Base-by-base conservation (phyloP, 2,797 vertebrate species). In the Eulemur albifrons region DNA sequence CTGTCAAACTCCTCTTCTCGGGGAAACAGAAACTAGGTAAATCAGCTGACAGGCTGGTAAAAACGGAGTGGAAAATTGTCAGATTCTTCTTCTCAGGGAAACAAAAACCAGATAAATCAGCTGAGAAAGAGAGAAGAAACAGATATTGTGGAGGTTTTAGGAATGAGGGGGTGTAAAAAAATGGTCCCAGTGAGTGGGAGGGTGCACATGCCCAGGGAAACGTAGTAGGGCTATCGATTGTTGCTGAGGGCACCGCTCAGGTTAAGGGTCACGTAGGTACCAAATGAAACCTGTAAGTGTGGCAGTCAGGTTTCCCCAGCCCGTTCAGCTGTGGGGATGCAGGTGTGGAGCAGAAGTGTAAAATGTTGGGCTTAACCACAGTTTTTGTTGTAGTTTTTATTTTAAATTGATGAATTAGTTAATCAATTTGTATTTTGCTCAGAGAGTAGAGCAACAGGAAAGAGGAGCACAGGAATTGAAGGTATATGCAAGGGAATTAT, bases 41-140 rank as follows among this genome's bases (percentile, higher is more conserved):
- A 81, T 81, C 79, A 13, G 54, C 54, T 81, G 54, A 81, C 17
- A 43, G 17, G 32, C 8, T 54, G 11, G 40, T 72, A 80, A 92
- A 43, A 21, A 52, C 1, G 3, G 27, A 1, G 0, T 75, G 27
- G 63, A 59, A 84, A 91, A 82, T 14, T 40, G 38, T 83, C 38
- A 77, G n/a, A 90, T 93, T 93, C 35, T 45, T 95, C 63, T 72
- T 95, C 57, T 72, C 50, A 25, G 15, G 67, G 61, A 90, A 92
- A 93, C 20, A 63, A 85, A 81, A 93, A 94, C 43, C 17, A 75
- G 21, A 67, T 63, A 59, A 59, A 43, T 43, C 54, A 43, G 10
- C 79, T 32, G 15, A 81, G 57, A 95, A 90, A 69, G 18, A 59
- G 43, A 45, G 76, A 73, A 93, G 63, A 75, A 14, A n/a, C 0